Base-by-base conservation (phyloP, 2,113 vertebrate genomes). In the Oriolus oriolus region DNA sequence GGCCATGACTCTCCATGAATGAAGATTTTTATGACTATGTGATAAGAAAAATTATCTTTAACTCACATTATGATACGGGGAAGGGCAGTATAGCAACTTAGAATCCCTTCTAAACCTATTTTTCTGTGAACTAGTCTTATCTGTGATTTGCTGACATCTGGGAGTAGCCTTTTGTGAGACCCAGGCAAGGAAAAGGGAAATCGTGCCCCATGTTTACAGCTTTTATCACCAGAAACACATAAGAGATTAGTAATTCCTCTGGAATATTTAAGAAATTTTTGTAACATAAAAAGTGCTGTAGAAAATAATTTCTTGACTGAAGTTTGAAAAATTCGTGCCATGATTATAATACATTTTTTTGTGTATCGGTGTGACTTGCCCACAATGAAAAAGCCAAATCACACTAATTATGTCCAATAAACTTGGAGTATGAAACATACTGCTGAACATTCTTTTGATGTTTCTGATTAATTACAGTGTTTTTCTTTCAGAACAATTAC, bases 181-280 rank as follows among this genome's bases (percentile, higher is more conserved):
- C 4, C 21, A 68, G n/a, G 35, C 23, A 71, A 41, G 47, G 17
- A 59, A 53, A 84, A 66, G 3, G 31, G 27, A 84, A 60, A 24
- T n/a, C 1, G 0, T 26, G 59, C 11, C 6, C 17, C 26, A 31
- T 0, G 0, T 89, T 95, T 73, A 64, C 31, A 57, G 16, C 9
- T 80, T 80, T 87, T 89, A 37, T 63, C 39, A 59, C 5, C 21
- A 59, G 63, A 76, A 73, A 26, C 31, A 28, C 1, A 0, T 42
- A 16, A 45, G 5, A 82, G 9, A 21, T 49, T 70, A 30, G 18
- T 57, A 23, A 14, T 54, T 66, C 3, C 22, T 79, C 54, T 45
- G 8, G 41, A 71, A 37, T 5, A 30, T 14, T 17, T 63, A 42
- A 68, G 7, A 76, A 68, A 42, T 35, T 42, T 9, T 37, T 83